These are phyloP conservation scores for Venustaconcha ellipsiformis DNA, from an alignment of 1,140 invertebrate genomes.

Conservation along the genomic window DNA sequence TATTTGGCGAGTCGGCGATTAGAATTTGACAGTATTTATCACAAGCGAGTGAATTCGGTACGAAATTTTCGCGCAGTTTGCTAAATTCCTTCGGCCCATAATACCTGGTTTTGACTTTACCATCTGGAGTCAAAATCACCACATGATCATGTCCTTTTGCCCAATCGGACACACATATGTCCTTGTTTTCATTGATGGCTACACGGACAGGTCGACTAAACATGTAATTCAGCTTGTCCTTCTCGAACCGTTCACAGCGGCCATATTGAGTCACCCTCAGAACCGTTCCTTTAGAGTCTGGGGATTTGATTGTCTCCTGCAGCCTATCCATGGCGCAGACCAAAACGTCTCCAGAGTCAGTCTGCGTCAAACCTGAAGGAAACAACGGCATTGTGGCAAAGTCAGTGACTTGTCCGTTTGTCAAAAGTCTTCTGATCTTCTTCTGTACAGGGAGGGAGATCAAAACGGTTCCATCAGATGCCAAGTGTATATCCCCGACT, in stretches of 20 bases:
- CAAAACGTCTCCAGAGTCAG: constrained; percentile 16
- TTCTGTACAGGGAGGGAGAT: constrained; percentile 27
- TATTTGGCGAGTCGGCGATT: constrained; percentile 29
- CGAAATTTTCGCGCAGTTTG: constrained; percentile 18
- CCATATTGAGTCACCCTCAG: constrained; percentile 24
- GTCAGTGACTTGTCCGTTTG: constrained; percentile 25
- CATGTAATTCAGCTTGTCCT: constrained; percentile 10
- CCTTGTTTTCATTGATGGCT: constrained; percentile 23
- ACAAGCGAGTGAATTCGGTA: constrained; percentile 21
- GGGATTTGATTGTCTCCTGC: constrained; percentile 15
- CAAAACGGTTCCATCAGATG: constrained; percentile 24
- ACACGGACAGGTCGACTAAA: constrained; percentile 25
- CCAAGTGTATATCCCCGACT: constrained; percentile 25
- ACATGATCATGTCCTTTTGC: constrained; percentile 30
- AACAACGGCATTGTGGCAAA: constrained; percentile 28
- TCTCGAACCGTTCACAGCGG: constrained; percentile 26
- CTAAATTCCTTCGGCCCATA: constrained; percentile 17
- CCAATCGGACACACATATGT: constrained; percentile 29
- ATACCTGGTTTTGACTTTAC: constrained; percentile 30
- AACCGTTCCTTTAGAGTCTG: constrained; percentile 27
- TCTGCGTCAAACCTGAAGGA: constrained; percentile 20
- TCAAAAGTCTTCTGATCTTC: constrained; percentile 20
- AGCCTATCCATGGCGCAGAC: constrained; percentile 32
- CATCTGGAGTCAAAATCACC: constrained; percentile 15
- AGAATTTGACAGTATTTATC: constrained; percentile 28